Base-by-base conservation (phyloP, 2,113 vertebrate genomes). In the Amblyornis subalaris region DNA sequence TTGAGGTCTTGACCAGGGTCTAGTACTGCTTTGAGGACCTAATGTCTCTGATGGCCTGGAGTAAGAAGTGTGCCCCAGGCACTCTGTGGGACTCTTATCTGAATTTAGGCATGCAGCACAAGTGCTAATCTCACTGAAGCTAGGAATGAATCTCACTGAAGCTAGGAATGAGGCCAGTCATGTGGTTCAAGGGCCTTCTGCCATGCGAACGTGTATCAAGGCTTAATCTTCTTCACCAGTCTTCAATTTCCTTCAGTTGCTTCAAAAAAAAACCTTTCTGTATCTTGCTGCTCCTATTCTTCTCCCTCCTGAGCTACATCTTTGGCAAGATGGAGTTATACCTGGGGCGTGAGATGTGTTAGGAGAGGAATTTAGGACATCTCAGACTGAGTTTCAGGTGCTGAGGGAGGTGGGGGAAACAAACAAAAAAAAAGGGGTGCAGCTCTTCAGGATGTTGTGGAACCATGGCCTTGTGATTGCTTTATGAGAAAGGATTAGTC, bases 401-500 rank as follows among this genome's bases (percentile, higher is more conserved):
- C 28, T 77, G 54, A 76, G 44, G 16, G 45, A 85, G 28, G 31
- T 60, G 20, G 20, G 15, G 7, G 17, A 6, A 42, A 67, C 61
- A 45, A 14, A 31, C 33, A 61, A n/a, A 21, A 13, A 40, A 21
- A 23, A 8, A 5, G 0, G 20, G 25, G 7, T 47, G 19, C 53
- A 61, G 13, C 22, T 69, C 33, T 90, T 70, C 13, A 29, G 31
- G 33, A n/a, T 88, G 23, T 58, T 70, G 23, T 58, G 47, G 88
- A 83, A 23, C 23, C 1, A 0, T 9, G 5, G 25, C 33, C 36
- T 57, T 65, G 58, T 76, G 48, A 29, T 57, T 88, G 75, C 85
- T 91, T 42, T 51, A 58, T 79, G 82, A 90, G 26, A 54, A 66
- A 62, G 38, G 38, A 88, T 88, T 90, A 96, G 26, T 38, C 23